These are phyloP conservation scores for Physocephala rufipes DNA, from an alignment of 2,888 invertebrate genomes.

Conservation along the genomic window DNA sequence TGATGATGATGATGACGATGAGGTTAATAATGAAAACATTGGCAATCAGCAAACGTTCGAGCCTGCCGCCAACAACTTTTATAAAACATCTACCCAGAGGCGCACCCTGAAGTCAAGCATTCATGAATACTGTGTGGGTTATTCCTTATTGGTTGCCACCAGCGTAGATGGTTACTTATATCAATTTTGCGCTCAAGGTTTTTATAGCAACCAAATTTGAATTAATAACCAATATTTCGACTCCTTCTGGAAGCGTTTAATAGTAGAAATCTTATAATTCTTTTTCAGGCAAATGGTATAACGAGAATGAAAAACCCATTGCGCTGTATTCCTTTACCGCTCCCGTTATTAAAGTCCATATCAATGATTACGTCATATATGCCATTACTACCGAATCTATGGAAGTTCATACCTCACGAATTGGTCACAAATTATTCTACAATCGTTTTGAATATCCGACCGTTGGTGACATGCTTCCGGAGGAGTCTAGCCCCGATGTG, in stretches of 20 bases:
- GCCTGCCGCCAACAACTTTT: conserved; percentile 47
- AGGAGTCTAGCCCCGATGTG: conserved; percentile 61
- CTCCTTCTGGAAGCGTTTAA: background rate
- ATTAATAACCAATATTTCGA: too few species aligned
- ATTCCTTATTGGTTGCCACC: conserved; percentile 60
- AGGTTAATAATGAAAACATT: conserved; percentile 54
- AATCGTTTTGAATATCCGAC: conserved; percentile 65
- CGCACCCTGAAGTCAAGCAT: conserved; percentile 68
- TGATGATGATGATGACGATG: conserved; percentile 56
- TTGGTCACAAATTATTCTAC: conserved; percentile 71
- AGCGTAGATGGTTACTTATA: conserved; percentile 79
- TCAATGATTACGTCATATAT: conserved; percentile 76
- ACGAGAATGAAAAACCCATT: conserved; percentile 68
- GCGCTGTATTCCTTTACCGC: conserved; percentile 78
- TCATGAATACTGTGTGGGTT: conserved; percentile 70
- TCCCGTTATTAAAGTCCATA: conserved; percentile 72
- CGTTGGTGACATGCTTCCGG: conserved; percentile 59
- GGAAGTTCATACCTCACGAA: conserved; percentile 77
- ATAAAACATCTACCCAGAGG: conserved; percentile 53
- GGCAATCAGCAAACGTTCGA: conserved; percentile 55
- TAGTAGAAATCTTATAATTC: too few species aligned
- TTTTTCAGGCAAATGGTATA: conserved; percentile 63
- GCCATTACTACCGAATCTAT: conserved; percentile 79
- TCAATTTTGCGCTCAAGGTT: conserved; percentile 70
- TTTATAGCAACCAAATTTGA: too few species aligned